A percentile compares a stretch with the other conserved stretches of the same genome.
Evolutionary conservation across 2,888 invertebrate species (phyloP).

Genomic region (Shargacucullia verbasci): DNA sequence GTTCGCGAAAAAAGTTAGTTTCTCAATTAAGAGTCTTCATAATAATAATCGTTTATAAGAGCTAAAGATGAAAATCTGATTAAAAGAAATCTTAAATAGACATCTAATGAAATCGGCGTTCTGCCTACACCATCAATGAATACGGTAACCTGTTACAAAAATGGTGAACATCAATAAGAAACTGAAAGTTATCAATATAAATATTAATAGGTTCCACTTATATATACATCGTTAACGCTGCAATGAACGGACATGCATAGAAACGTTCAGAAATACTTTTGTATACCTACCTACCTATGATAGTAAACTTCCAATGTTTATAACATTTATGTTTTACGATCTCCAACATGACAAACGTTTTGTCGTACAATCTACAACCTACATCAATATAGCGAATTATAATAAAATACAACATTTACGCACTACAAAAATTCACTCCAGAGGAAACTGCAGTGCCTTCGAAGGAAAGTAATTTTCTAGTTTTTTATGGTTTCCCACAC

Average conservation of each 20-base stretch:
- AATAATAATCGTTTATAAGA: slow-evolving; percentile 11
- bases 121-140: slow-evolving; percentile 41
- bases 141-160: slow-evolving; percentile 20
- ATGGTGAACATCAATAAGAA: slow-evolving; percentile 28
- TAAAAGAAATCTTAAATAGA: slow-evolving; percentile 29
- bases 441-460: slow-evolving; percentile 18
- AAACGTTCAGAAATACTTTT: slow-evolving; percentile 21
- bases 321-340: slow-evolving; percentile 54
- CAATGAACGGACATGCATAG: slow-evolving; percentile 13
- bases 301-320: slow-evolving; percentile 46
- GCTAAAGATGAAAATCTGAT: slow-evolving; percentile 19
- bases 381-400: slow-evolving; percentile 12
- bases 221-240: slow-evolving; percentile 21
- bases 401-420: slow-evolving; percentile 21
- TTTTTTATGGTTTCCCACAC: slow-evolving; percentile 69
- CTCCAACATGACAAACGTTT: slow-evolving; percentile 48
- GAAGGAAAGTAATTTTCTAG: slow-evolving; percentile 37
- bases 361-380: slow-evolving; percentile 29
- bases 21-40: slow-evolving; percentile 17
- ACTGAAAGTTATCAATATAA: slow-evolving; percentile 41
- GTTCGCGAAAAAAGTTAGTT: slow-evolving; percentile 22
- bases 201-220: slow-evolving; percentile 34
- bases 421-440: slow-evolving; percentile 10
- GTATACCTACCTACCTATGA: slow-evolving; percentile 14
- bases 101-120: slow-evolving; percentile 26